These are phyloP conservation scores for Scylla paramamosain DNA, from an alignment of 1,140 invertebrate genomes.

Conservation along the genomic window DNA sequence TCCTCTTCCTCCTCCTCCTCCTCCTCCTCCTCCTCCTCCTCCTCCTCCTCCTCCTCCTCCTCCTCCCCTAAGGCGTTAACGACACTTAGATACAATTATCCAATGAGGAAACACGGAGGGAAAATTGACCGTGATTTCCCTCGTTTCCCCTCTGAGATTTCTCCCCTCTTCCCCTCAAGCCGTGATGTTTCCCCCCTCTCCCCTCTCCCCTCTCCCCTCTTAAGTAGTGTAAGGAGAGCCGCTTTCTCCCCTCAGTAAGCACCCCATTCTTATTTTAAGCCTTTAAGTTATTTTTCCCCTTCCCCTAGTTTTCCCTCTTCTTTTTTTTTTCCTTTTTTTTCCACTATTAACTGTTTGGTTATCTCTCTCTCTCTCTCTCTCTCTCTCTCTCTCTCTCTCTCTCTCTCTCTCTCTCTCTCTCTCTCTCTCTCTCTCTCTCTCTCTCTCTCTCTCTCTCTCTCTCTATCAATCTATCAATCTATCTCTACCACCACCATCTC, in stretches of 20 bases:
- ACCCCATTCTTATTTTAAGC: too few species aligned
- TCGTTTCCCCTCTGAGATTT: too few species aligned
- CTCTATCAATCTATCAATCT: background rate
- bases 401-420: background rate
- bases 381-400: background rate
- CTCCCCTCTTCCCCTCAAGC: too few species aligned
- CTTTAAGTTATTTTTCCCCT: too few species aligned
- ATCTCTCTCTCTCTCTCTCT: background rate
- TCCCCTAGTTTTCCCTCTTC: too few species aligned
- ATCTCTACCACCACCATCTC: background rate
- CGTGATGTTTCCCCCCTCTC: background rate
- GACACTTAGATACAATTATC: background rate
- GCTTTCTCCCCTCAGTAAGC: too few species aligned
- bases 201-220: background rate
- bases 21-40: constrained; percentile 12
- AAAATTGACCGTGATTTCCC: too few species aligned
- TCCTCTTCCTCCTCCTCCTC: constrained; percentile 10
- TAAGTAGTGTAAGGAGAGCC: too few species aligned
- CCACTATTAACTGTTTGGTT: background rate
- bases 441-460: background rate
- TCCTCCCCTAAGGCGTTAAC: background rate
- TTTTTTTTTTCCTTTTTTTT: background rate
- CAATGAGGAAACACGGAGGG: too few species aligned
- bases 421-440: background rate
- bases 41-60: background rate